Conservation (phyloP, 2,888 invertebrate genomes). For the Rhopalosiphum nymphaeae region DNA sequence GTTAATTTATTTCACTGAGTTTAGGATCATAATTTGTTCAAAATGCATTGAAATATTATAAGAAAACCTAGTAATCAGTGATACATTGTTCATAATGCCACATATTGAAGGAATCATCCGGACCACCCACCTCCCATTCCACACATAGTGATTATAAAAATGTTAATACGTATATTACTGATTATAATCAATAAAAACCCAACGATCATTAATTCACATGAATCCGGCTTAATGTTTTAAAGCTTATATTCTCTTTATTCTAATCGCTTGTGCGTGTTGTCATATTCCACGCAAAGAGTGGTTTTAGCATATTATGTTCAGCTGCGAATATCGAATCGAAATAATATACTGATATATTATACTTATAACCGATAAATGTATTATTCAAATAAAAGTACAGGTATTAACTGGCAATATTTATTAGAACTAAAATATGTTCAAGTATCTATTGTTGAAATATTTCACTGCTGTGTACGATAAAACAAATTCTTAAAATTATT, state of each 20-base stretch:
- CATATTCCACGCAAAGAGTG: neutral
- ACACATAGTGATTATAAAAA: neutral
- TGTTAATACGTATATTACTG: too few relatives aligned
- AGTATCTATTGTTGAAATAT: neutral
- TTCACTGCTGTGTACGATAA: neutral
- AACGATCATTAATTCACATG: neutral
- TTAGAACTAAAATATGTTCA: neutral
- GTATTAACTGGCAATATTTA: neutral
- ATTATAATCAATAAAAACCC: neutral
- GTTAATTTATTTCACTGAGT: neutral
- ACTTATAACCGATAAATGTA: neutral
- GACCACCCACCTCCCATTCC: fast-evolving
- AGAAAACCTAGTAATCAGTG: neutral
- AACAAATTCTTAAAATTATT: neutral
- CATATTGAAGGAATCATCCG: neutral
- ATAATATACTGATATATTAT: neutral
- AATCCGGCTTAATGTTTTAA: neutral
- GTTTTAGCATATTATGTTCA: neutral
- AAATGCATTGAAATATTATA: neutral
- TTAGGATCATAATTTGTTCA: neutral
- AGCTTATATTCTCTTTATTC: neutral
- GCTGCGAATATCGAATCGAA: neutral
- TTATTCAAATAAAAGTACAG: neutral
- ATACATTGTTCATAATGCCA: neutral
- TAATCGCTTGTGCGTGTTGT: neutral